Evolutionary conservation across 2,113 vertebrate species (phyloP).

Genomic region (Phylloscopus whistleri): DNA sequence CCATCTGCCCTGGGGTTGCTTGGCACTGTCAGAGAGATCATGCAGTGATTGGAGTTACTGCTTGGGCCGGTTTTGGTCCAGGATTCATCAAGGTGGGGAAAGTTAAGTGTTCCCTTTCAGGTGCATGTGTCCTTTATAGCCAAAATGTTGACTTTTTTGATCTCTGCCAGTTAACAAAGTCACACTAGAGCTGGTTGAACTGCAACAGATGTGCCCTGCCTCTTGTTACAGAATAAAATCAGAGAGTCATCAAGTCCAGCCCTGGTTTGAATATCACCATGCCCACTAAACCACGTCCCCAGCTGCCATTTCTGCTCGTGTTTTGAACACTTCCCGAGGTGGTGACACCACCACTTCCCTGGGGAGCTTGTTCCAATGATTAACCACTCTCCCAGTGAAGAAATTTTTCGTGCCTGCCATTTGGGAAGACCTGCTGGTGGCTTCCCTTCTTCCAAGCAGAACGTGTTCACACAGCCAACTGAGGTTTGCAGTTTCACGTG

Average conservation of each 20-base stretch:
- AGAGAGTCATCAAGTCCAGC: not conserved
- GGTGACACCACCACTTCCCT: not conserved
- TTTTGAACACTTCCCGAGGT: not conserved
- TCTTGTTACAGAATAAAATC: not conserved
- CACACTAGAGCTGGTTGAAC: not conserved
- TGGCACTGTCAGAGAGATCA: not conserved
- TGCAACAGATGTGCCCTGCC: not conserved
- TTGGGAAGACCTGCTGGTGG: not conserved
- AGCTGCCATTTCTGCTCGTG: fast-evolving
- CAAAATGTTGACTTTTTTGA: not conserved
- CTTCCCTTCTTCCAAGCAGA: not conserved
- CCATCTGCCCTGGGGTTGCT: not conserved
- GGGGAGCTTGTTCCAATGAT: not conserved
- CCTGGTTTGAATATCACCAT: not conserved
- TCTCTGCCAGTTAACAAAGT: not conserved
- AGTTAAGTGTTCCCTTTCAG: not conserved
- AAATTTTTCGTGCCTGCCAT: not conserved
- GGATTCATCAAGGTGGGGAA: not conserved
- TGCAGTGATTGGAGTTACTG: not conserved
- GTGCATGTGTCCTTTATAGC: not conserved
- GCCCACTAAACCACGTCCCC: not conserved
- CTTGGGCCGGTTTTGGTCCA: not conserved
- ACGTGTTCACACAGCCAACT: not conserved
- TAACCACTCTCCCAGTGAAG: not conserved
- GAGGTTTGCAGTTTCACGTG: not conserved